These are phyloP conservation scores for Notodonta ziczac DNA, from an alignment of 2,888 invertebrate genomes.

Conservation along the genomic window DNA sequence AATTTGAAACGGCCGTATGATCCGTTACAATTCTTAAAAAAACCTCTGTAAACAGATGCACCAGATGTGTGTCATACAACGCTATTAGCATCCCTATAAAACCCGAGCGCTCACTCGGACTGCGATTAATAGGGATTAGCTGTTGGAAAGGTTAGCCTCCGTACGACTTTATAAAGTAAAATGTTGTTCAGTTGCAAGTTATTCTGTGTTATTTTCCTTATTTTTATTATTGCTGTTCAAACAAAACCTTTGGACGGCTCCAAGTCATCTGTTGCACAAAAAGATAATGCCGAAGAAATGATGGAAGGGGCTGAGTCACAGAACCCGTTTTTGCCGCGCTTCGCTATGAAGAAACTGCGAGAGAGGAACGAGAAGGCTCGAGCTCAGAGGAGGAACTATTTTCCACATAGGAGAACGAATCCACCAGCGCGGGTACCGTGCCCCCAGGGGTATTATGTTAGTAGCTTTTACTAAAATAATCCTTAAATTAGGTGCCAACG, in stretches of 20 bases:
- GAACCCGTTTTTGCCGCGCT: constrained; percentile 72
- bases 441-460: constrained; percentile 34
- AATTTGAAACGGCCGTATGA: constrained; percentile 74
- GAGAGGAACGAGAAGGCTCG: constrained; percentile 61
- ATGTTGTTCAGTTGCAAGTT: constrained; percentile 49
- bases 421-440: constrained; percentile 38
- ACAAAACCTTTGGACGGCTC: constrained; percentile 53
- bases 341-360: constrained; percentile 72
- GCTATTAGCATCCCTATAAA: constrained; percentile 64
- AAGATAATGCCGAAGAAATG: constrained; percentile 49
- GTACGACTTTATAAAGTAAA: not conserved
- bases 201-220: constrained; percentile 42
- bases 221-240: constrained; percentile 41
- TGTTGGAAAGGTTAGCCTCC: constrained; percentile 7
- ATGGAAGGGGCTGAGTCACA: constrained; percentile 74
- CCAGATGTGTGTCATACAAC: constrained; percentile 72
- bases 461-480: constrained; percentile 7
- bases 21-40: constrained; percentile 78
- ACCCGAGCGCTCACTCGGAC: constrained; percentile 39
- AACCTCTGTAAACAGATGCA: constrained; percentile 74
- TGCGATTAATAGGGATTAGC: constrained; percentile 62
- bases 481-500: no score
- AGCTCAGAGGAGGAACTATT: constrained; percentile 60
- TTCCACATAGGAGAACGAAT: constrained; percentile 40
- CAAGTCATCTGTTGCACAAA: constrained; percentile 21